phyloP scores from a whole-genome alignment of 2,113 vertebrate genomes.

The Buteo buteo region DNA sequence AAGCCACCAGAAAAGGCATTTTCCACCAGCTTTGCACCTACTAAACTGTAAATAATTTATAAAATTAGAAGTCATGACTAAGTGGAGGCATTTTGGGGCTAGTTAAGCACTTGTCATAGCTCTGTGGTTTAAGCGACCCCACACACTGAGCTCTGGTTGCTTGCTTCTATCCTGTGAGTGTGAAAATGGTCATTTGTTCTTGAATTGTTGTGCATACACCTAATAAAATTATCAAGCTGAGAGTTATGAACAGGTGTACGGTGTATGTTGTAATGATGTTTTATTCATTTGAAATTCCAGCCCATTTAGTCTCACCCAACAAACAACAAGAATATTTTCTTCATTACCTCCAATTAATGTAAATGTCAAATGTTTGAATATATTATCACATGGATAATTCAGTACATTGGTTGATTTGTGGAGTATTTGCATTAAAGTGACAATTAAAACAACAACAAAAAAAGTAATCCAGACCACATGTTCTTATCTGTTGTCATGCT shows the following conservation, averaged over 20 bases:
- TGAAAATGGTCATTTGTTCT: conserved; percentile 54
- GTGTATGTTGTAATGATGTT: conserved; percentile 68
- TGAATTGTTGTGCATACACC: conserved; percentile 17
- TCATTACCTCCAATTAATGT: conserved; percentile 80
- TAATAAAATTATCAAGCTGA: conserved; percentile 75
- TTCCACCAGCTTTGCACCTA: conserved; percentile 73
- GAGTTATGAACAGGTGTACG: conserved; percentile 73
- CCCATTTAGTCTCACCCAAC: conserved; percentile 71
- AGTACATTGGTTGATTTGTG: conserved; percentile 63
- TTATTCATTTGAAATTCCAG: conserved; percentile 78
- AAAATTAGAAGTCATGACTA: conserved; percentile 76
- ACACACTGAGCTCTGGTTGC: conserved; percentile 16
- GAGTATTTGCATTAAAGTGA: conserved; percentile 70
- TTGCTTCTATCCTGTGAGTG: conserved; percentile 44
- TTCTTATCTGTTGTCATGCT: conserved; percentile 25
- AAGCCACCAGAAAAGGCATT: conserved; percentile 73
- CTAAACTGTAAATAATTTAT: conserved; percentile 80
- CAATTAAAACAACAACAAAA: conserved; percentile 30
- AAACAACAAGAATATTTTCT: conserved; percentile 80
- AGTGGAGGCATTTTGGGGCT: conserved; percentile 70
- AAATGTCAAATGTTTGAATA: conserved; percentile 81
- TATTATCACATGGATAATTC: conserved; percentile 69
- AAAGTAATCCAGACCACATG: conserved; percentile 9
- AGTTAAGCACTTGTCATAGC: conserved; percentile 71
- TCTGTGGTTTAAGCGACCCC: conserved; percentile 38